These are phyloP conservation scores for Sebastes trivittatus DNA, from an alignment of 2,797 vertebrate species.

Conservation along the genomic window DNA sequence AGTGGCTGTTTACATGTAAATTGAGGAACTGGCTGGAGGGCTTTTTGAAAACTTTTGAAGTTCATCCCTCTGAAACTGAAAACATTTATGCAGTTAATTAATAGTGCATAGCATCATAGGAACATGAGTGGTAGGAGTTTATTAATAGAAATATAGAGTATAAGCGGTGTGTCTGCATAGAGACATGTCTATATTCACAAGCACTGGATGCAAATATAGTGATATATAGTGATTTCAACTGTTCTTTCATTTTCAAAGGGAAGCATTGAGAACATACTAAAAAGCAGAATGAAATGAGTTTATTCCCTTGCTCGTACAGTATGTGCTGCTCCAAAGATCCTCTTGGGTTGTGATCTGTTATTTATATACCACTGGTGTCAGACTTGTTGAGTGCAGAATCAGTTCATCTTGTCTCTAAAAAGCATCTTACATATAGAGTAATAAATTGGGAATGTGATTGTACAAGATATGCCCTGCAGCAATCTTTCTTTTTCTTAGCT, in stretches of 20 bases:
- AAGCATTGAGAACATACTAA: not conserved
- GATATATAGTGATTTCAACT: not conserved
- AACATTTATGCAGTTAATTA: not conserved
- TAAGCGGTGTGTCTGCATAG: not conserved
- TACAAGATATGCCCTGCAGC: slow-evolving; percentile 1
- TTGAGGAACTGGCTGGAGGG: not conserved
- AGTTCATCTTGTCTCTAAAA: slow-evolving; percentile 13
- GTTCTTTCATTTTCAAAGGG: not conserved
- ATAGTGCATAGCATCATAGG: not conserved
- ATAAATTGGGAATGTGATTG: not conserved
- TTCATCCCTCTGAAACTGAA: not conserved
- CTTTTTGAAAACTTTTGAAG: slow-evolving; percentile 5
- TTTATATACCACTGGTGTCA: not conserved
- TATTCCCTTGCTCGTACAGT: not conserved
- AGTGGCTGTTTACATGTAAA: slow-evolving; percentile 7
- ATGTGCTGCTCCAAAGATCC: not conserved
- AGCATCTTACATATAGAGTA: not conserved
- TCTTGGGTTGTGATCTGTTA: not conserved
- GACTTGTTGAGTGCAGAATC: slow-evolving; percentile 1
- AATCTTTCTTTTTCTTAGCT: not conserved
- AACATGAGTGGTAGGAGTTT: not conserved
- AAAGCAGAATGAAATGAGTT: not conserved
- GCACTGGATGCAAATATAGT: not conserved
- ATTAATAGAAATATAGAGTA: not conserved
- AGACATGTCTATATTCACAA: not conserved